These are phyloP conservation scores for Potamarius usumacintae DNA, from an alignment of 2,113 vertebrate genomes.

Conservation along the genomic window DNA sequence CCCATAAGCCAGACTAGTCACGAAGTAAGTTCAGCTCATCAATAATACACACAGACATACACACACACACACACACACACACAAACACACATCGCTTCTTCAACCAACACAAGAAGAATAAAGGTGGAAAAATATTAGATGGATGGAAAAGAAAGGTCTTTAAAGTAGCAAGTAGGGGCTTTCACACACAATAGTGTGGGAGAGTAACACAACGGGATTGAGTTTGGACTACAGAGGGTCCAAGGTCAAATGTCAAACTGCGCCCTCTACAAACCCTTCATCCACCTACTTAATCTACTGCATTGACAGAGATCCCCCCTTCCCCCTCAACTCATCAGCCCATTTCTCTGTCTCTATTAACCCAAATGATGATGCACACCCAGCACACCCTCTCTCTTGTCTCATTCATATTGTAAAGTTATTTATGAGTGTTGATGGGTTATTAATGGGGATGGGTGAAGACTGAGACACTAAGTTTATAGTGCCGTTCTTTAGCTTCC, in stretches of 20 bases:
- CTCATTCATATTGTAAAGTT: slow-evolving; percentile 49
- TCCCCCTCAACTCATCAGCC: slow-evolving; percentile 21
- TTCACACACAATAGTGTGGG: background rate
- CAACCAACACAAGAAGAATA: background rate
- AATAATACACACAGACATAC: background rate
- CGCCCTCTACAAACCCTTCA: slow-evolving; percentile 49
- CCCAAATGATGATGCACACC: slow-evolving; percentile 64
- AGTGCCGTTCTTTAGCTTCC: background rate
- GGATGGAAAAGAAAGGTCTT: background rate
- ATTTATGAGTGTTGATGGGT: slow-evolving; percentile 49
- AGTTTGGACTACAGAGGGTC: slow-evolving; percentile 24
- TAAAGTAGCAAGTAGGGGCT: background rate
- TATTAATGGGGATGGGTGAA: slow-evolving; percentile 48
- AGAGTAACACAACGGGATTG: background rate
- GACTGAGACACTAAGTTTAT: slow-evolving; percentile 12
- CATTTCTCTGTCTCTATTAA: slow-evolving; percentile 53
- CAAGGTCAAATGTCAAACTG: slow-evolving; percentile 35
- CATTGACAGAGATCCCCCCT: slow-evolving; percentile 6
- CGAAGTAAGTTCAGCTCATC: slow-evolving; percentile 17
- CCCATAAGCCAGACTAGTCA: background rate
- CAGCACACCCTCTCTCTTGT: background rate
- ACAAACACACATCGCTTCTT: background rate
- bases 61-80: slow-evolving; percentile 9
- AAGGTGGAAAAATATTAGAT: background rate
- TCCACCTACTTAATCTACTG: slow-evolving; percentile 46